Evolutionary conservation across 2,888 invertebrate species (phyloP).

Genomic region (Koerneria pararmatus): DNA sequence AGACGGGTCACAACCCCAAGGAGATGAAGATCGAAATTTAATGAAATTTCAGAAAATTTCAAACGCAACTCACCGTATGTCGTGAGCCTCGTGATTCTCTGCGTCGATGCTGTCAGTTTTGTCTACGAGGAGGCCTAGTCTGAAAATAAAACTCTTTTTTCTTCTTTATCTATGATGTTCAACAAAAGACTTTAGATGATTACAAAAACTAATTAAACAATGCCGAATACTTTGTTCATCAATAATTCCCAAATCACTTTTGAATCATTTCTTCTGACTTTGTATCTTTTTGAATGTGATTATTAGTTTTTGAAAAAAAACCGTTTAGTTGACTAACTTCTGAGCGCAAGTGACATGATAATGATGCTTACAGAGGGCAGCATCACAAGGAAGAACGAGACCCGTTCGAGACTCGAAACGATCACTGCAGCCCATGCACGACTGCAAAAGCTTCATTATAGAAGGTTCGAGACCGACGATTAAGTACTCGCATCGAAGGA

Average conservation of each 20-base stretch:
- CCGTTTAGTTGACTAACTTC: conserved; percentile 24
- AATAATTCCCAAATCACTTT: not conserved
- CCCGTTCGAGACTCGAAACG: conserved; percentile 82
- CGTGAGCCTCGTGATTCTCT: conserved; percentile 22
- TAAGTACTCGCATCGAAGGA: no score
- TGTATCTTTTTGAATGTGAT: not conserved
- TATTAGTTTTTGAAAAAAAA: not conserved
- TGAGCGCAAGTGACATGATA: conserved; percentile 87
- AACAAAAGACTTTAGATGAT: no score
- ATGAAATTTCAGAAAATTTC: no score
- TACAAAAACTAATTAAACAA: no score
- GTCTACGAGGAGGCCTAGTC: conserved; percentile 49
- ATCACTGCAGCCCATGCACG: conserved; percentile 84
- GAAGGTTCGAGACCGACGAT: no score
- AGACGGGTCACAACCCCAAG: no score
- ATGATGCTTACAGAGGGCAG: conserved; percentile 92
- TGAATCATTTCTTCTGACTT: conserved; percentile 16
- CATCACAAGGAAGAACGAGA: conserved; percentile 93
- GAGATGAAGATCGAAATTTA: no score
- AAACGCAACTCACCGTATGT: conserved; percentile 10
- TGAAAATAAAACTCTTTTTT: conserved; percentile 26
- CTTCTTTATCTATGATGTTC: no score
- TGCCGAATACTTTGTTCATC: no score
- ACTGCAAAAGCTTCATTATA: conserved; percentile 60
- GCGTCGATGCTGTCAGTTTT: conserved; percentile 29